Evolutionary conservation across 2,797 vertebrate species (phyloP).

Genomic region (Sebastes itinus): DNA sequence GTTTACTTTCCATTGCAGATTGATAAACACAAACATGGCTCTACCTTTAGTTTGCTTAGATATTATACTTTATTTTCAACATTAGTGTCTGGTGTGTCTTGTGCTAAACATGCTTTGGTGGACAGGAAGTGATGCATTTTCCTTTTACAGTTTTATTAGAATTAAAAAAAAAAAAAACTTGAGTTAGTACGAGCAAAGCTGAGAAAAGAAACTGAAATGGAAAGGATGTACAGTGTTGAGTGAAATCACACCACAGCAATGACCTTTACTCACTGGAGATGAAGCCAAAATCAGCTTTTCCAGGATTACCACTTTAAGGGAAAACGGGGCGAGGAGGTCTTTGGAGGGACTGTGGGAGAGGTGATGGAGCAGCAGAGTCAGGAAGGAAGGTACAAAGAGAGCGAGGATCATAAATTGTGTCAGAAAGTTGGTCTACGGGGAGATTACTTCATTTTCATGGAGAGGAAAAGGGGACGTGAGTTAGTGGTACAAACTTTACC

Average conservation of each 20-base stretch:
- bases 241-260: neutral
- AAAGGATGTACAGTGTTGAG: neutral
- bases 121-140: neutral
- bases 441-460: conserved; percentile 45
- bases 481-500: conserved; percentile 27
- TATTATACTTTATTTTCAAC: neutral
- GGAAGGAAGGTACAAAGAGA: conserved; percentile 23
- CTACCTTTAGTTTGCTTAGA: neutral
- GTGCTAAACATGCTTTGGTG: neutral
- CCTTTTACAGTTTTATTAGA: neutral
- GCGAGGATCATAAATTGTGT: conserved; percentile 36
- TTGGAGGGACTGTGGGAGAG: neutral
- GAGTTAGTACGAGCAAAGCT: neutral
- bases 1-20: neutral
- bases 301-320: neutral
- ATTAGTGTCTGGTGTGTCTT: neutral
- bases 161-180: neutral
- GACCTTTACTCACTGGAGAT: neutral
- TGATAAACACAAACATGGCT: neutral
- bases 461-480: neutral
- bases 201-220: neutral
- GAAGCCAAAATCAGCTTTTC: neutral
- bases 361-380: neutral
- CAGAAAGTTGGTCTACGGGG: conserved; percentile 17
- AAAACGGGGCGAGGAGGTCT: neutral